A percentile compares a stretch with the other conserved stretches of the same genome.
Conservation (phyloP, 2,113 vertebrate species). For the Urocolius indicus region DNA sequence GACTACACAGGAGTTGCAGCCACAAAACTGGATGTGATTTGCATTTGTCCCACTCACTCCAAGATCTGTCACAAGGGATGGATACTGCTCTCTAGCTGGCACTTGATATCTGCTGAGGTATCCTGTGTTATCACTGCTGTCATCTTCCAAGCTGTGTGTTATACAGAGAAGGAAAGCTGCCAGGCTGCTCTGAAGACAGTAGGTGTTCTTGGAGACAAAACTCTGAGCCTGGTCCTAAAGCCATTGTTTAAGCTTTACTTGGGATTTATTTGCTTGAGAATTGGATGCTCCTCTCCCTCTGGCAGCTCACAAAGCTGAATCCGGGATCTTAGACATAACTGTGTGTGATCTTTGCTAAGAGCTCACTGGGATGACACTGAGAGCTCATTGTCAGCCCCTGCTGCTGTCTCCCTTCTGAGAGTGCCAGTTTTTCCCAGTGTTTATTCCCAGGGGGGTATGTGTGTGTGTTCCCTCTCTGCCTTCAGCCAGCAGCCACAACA, state of each 20-base stretch:
- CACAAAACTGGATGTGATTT: background rate
- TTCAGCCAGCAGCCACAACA: background rate
- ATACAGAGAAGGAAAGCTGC: background rate
- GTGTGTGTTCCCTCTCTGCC: background rate
- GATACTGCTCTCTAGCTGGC: background rate
- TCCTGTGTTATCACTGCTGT: background rate
- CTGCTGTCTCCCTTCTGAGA: background rate
- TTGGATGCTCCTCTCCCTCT: background rate
- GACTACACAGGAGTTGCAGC: background rate
- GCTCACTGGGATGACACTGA: background rate
- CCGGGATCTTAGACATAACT: background rate
- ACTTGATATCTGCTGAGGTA: background rate
- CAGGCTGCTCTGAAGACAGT: background rate
- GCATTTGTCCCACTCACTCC: background rate
- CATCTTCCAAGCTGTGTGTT: background rate
- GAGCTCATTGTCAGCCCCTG: no score
- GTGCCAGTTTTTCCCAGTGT: background rate
- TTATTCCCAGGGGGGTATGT: background rate
- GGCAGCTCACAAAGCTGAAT: background rate
- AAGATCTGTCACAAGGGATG: background rate
- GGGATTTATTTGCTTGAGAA: background rate
- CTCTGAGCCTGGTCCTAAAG: background rate
- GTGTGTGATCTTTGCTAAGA: background rate
- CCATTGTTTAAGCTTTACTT: background rate
- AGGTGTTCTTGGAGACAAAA: conserved; percentile 28